Evolutionary conservation across 2,888 invertebrate genomes (phyloP).

Genomic region (Kryphioiulus occultus): DNA sequence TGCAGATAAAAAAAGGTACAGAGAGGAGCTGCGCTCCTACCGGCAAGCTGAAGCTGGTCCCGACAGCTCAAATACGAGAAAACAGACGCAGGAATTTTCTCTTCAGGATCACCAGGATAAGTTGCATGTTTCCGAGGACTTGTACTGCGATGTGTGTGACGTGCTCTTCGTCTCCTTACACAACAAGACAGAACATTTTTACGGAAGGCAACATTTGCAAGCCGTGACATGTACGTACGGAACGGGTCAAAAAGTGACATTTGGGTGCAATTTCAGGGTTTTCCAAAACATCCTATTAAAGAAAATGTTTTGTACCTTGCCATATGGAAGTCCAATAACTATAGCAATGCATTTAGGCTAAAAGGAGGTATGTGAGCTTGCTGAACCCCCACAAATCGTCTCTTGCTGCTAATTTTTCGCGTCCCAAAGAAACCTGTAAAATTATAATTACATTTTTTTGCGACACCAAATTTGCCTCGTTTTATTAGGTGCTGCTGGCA

Average conservation of each 20-base stretch:
- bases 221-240: slow-evolving; percentile 62
- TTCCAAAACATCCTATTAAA: too few species aligned
- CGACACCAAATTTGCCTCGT: background rate
- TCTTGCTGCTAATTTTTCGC: background rate
- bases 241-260: background rate
- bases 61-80: background rate
- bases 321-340: too few species aligned
- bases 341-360: too few species aligned
- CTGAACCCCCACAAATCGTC: background rate
- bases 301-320: too few species aligned
- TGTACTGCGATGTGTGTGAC: slow-evolving; percentile 69
- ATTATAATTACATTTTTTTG: background rate
- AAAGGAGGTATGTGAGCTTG: too few species aligned
- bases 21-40: slow-evolving; percentile 65
- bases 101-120: background rate
- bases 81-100: slow-evolving; percentile 59
- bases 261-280: too few species aligned
- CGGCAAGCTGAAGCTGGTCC: background rate
- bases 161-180: slow-evolving; percentile 69
- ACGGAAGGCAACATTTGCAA: slow-evolving; percentile 67
- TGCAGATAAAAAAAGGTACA: slow-evolving; percentile 68
- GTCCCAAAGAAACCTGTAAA: too few species aligned
- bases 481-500: background rate
- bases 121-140: slow-evolving; percentile 67
- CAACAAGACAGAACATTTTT: slow-evolving; percentile 69